Conservation (phyloP, 2,888 invertebrate genomes). For the Dicranocentrus wangi region DNA sequence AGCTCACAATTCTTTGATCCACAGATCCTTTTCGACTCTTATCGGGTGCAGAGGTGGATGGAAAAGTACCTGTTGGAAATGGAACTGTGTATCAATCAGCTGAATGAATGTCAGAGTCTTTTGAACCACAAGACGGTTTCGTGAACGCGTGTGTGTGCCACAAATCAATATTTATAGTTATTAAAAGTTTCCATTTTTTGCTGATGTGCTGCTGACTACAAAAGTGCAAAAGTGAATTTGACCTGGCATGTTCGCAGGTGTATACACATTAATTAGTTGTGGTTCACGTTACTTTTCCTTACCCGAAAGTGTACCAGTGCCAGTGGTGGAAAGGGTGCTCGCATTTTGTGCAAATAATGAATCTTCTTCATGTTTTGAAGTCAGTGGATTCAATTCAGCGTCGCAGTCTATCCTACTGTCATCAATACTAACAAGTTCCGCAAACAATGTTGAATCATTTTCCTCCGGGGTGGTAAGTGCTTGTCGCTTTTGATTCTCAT, state of each 20-base stretch:
- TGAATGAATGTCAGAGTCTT: no score
- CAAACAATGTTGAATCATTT: constrained; percentile 36
- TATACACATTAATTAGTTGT: no score
- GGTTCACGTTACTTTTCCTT: no score
- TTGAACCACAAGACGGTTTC: no score
- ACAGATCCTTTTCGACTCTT: constrained; percentile 72
- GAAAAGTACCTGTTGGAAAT: constrained; percentile 23
- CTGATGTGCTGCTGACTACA: no score
- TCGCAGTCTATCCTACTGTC: constrained; percentile 3
- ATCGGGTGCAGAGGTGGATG: constrained; percentile 63
- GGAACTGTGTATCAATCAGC: not conserved
- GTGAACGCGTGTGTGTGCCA: no score
- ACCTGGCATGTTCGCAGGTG: no score
- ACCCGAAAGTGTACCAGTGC: not conserved
- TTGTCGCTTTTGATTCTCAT: constrained; percentile 68
- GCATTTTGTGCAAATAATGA: constrained; percentile 21
- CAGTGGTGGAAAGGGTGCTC: not conserved
- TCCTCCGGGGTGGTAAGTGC: constrained; percentile 55
- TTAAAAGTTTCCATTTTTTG: no score
- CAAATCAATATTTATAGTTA: no score
- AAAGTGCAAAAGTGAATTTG: no score
- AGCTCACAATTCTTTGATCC: constrained; percentile 64
- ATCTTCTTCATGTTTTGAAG: constrained; percentile 23
- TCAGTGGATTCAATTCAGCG: constrained; percentile 25
- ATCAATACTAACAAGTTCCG: not conserved